Base-by-base conservation (phyloP, 2,888 invertebrate species). In the Euphydryas editha region DNA sequence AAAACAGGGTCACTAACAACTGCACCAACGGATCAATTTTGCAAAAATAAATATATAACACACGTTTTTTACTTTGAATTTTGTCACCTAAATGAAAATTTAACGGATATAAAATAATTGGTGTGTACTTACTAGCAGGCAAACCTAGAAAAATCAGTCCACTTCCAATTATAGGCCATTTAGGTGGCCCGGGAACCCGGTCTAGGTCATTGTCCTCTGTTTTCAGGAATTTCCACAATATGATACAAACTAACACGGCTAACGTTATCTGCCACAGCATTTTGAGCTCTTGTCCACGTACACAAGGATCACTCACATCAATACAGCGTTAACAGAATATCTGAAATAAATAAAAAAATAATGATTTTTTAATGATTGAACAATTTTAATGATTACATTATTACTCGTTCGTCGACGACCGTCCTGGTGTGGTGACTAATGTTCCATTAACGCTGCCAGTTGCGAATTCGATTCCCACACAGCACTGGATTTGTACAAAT, bases 111-210 rank as follows among this genome's bases (percentile, higher is more conserved):
- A 49, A 49, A 17, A 46, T 46, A 3, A 49, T 49, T 46, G 18
- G 15, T 6, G 20, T 2, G 6, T 49, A 67, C 76, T 72, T 63
- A 78, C 80, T 63, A 44, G 67, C 73, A n/a, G 72, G 57, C 54
- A 54, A 66, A n/a, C 75, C 73, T 0, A 84, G 0, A 30, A 87
- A 82, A 0, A 70, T 63, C 0, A 83, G 62, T 0, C 73, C 70
- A 21, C 72, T 73, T 17, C 88, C 86, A 11, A 87, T 57, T 30
- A 87, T 59, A 0, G 86, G 86, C 57, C 68, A 65, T 49, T 70
- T 72, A 0, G 75, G 73, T 0, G 88, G 88, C 0, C 87, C 86
- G 0, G 88, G 86, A 0, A 87, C 59, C 10, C 69, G 59, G 59
- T 82, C 83, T 62, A 88, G 36, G 0, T 83, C 78, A 21, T 82